A percentile compares a stretch with the other conserved stretches of the same genome.
Evolutionary conservation across 2,888 invertebrate genomes (phyloP).

Genomic region (Drosophila gaucha): DNA sequence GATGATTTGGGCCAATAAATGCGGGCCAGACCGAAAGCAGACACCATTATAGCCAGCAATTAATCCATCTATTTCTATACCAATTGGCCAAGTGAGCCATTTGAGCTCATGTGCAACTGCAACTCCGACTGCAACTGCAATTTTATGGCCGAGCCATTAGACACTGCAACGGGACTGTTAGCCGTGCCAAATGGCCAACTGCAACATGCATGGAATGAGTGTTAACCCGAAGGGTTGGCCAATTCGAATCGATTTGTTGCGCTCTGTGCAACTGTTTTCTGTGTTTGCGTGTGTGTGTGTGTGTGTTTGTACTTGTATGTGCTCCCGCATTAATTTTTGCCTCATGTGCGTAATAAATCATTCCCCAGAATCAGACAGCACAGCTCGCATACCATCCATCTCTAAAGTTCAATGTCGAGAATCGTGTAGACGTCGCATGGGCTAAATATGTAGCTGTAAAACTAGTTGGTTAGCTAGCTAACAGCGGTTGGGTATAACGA

Average conservation of each 20-base stretch:
- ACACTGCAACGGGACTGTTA: conserved; percentile 13
- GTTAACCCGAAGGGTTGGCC: conserved; percentile 33
- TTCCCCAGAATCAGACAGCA: conserved; percentile 30
- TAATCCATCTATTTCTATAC: conserved; percentile 60
- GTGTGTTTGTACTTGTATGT: background rate
- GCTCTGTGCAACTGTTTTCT: background rate
- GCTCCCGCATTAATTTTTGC: conserved; percentile 37
- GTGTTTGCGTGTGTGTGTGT: background rate
- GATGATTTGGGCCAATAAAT: conserved; percentile 74
- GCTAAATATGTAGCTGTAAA: conserved; percentile 13
- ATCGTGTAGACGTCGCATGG: conserved; percentile 16
- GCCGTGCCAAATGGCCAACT: conserved; percentile 11
- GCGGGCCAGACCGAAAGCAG: conserved; percentile 25
- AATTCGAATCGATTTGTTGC: conserved; percentile 34
- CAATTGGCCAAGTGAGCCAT: conserved; percentile 58
- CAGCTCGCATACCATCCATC: conserved; percentile 28
- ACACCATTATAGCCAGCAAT: conserved; percentile 39
- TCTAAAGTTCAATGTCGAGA: conserved; percentile 55
- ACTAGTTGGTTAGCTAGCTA: conserved; percentile 21
- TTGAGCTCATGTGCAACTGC: conserved; percentile 24
- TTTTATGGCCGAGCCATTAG: conserved; percentile 23
- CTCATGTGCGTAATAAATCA: conserved; percentile 48
- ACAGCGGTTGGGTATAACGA: conserved; percentile 3
- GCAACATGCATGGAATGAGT: conserved; percentile 1
- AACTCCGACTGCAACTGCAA: conserved; percentile 37